A percentile compares a stretch with the other conserved stretches of the same genome.
Conservation (phyloP, 2,888 invertebrate species). For the Vesta saturnalis region DNA sequence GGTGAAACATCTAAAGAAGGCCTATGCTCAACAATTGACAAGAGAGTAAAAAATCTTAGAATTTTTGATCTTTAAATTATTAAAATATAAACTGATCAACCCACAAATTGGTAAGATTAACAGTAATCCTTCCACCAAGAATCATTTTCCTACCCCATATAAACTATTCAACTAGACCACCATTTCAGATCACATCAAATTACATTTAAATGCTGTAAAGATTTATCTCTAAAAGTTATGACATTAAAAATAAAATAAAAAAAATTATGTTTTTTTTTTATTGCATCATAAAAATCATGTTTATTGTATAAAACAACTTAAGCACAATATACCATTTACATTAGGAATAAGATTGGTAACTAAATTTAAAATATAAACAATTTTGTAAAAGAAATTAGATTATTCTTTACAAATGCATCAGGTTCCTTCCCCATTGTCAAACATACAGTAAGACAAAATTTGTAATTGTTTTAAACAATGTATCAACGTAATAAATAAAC, state of each 20-base stretch:
- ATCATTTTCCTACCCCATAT: no score
- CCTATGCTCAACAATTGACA: no score
- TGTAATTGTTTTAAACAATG: neutral
- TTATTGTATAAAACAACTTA: neutral
- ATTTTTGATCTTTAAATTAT: no score
- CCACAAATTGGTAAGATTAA: no score
- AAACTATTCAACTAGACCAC: no score
- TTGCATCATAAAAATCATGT: neutral
- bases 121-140: no score
- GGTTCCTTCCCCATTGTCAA: neutral
- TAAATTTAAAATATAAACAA: neutral
- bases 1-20: no score
- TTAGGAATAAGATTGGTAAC: neutral
- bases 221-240: neutral
- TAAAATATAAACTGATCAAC: no score
- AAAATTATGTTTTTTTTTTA: no score
- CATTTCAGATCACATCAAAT: no score
- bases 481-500: neutral
- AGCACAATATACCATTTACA: neutral
- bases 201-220: neutral
- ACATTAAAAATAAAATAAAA: no score
- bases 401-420: neutral
- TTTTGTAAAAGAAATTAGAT: neutral
- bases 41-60: no score
- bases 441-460: neutral